Conservation (phyloP, 2,113 vertebrate genomes). For the Caretta caretta region DNA sequence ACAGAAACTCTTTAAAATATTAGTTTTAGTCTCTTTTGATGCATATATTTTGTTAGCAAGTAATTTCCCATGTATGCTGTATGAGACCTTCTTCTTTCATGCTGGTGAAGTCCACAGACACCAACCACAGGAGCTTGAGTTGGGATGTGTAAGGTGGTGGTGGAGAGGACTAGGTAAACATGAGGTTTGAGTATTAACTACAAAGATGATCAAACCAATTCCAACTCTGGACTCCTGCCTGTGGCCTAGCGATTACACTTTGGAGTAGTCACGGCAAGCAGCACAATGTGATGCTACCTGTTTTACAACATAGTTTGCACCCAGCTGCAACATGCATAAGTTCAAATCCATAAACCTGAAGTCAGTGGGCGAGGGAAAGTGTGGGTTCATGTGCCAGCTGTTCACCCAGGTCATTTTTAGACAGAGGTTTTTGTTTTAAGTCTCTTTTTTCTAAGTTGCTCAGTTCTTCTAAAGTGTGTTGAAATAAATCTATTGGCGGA, state of each 20-base stretch:
- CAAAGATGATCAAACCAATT: background rate
- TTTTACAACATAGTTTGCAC: background rate
- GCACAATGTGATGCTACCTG: background rate
- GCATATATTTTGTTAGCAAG: background rate
- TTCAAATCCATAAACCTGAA: background rate
- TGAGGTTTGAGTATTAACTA: background rate
- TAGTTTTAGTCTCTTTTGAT: background rate
- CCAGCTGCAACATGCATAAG: background rate
- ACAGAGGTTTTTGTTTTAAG: constrained; percentile 14
- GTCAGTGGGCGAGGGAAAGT: background rate
- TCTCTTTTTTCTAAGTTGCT: background rate
- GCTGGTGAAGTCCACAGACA: background rate
- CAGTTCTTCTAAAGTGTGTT: constrained; percentile 30
- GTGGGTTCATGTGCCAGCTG: background rate
- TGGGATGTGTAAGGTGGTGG: background rate
- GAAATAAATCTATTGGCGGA: constrained; percentile 5
- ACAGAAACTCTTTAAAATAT: background rate
- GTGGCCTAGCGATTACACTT: background rate
- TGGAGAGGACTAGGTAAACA: background rate
- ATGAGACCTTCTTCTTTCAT: background rate
- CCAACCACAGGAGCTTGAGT: background rate
- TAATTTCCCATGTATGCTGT: background rate
- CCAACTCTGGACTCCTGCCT: background rate
- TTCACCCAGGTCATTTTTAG: background rate
- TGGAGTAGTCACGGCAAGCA: background rate